phyloP scores from a whole-genome alignment of 2,888 invertebrate genomes.

The Griposia aprilina region DNA sequence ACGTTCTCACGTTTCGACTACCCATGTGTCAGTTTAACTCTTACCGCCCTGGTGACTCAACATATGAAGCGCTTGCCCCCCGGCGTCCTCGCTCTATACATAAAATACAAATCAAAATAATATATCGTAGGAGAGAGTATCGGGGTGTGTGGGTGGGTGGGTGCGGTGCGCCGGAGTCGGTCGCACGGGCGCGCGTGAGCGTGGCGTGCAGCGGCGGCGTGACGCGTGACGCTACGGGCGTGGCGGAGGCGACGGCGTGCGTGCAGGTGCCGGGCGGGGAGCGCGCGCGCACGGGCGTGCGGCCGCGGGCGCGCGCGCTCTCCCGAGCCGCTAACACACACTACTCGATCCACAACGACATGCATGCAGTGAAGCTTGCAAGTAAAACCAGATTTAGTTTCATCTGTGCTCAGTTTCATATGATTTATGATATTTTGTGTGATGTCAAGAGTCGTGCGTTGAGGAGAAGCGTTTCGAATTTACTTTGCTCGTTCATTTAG shows the following conservation, averaged over 20 bases:
- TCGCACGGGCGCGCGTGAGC: slow-evolving; percentile 70
- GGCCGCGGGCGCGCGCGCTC: slow-evolving; percentile 69
- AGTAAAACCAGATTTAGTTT: slow-evolving; percentile 90
- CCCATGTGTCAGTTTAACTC: slow-evolving; percentile 90
- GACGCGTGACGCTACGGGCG: slow-evolving; percentile 73
- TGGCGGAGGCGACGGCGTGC: slow-evolving; percentile 70
- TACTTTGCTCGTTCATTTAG: slow-evolving; percentile 87
- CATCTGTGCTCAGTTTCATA: slow-evolving; percentile 90
- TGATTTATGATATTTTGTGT: slow-evolving; percentile 90
- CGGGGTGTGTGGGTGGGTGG: slow-evolving; percentile 87
- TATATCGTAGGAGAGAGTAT: slow-evolving; percentile 90
- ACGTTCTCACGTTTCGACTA: slow-evolving; percentile 90
- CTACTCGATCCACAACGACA: slow-evolving; percentile 89
- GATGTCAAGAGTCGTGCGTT: slow-evolving; percentile 91
- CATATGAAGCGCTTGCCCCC: slow-evolving; percentile 97
- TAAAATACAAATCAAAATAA: slow-evolving; percentile 91
- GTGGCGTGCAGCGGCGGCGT: slow-evolving; percentile 74
- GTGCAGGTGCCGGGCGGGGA: slow-evolving; percentile 67
- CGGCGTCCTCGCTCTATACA: slow-evolving; percentile 97
- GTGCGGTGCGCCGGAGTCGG: slow-evolving; percentile 80
- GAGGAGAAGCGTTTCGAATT: slow-evolving; percentile 91
- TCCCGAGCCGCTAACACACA: slow-evolving; percentile 80
- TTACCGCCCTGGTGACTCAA: slow-evolving; percentile 98
- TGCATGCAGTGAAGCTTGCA: slow-evolving; percentile 90
- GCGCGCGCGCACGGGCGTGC: slow-evolving; percentile 59